Conservation (phyloP, 2,888 invertebrate species). For the Drosophila yooni region DNA sequence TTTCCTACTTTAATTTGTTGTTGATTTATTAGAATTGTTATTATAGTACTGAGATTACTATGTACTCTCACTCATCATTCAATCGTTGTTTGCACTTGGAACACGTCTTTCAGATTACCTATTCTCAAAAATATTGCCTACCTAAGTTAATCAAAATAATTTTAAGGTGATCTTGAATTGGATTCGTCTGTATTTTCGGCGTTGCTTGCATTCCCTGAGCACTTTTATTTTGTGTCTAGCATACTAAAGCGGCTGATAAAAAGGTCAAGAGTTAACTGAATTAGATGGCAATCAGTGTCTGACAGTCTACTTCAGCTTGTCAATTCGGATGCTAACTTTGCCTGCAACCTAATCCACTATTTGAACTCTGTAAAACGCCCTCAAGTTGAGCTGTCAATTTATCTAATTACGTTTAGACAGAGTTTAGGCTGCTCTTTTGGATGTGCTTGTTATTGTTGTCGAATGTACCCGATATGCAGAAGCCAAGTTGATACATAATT, state of each 20-base stretch:
- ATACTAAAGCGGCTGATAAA: background rate
- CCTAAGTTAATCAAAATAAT: background rate
- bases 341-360: background rate
- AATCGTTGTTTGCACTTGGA: background rate
- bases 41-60: background rate
- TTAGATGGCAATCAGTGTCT: conserved; percentile 7
- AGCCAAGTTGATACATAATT: conserved; percentile 50
- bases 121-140: background rate
- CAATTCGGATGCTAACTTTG: background rate
- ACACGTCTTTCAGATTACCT: background rate
- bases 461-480: conserved; percentile 20
- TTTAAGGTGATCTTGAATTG: background rate
- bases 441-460: background rate
- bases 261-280: conserved; percentile 2
- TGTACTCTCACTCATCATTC: background rate
- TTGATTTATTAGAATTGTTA: background rate
- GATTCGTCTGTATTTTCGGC: background rate
- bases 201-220: background rate
- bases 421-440: background rate
- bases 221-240: background rate
- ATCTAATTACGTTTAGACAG: conserved; percentile 9
- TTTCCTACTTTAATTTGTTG: background rate
- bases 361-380: conserved; percentile 1
- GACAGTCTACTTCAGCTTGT: background rate
- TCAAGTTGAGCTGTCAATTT: conserved; percentile 8